Evolutionary conservation across 2,113 vertebrate genomes (phyloP), one percentile per base, ranked within the genome.

Genomic region (Oreocharis arfaki): DNA sequence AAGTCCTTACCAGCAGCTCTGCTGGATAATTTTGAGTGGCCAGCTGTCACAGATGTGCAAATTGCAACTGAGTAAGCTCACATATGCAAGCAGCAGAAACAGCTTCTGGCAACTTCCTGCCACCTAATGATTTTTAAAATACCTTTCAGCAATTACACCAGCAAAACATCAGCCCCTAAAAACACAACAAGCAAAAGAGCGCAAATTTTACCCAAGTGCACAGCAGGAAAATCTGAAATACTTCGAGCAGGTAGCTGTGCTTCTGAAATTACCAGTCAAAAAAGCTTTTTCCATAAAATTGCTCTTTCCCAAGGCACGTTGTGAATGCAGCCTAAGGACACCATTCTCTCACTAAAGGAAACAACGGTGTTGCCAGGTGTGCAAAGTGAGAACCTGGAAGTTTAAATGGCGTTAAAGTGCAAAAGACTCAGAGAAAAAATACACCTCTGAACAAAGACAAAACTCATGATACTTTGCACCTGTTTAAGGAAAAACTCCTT

Each of bases 391-490:
- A 98, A 97, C 97, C 97, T 98, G 98, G 87, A 97, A 98, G 97
- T 96, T 97, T 94, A 95, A 98, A 97, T 37, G 56, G 98, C 98
- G 98, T 98, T 94, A 97, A 96, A 87, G 96, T 95, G 97, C 91
- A 97, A 98, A 98, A 87, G 90, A 97, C 93, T 80, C 71, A 71
- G 96, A 98, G 93, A 86, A 97, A 97, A 97, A 97, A 93, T 97
- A 95, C 96, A 80, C 82, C 95, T 97, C 91, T 78, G 83, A 94
- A 96, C 96, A 96, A 96, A 95, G 95, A 80, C 95, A 92, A 86
- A 96, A 64, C 63, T 97, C 97, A 97, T 97, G 93, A 96, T 97
- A 97, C 98, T 98, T 99, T 97, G 96, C 98, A 98, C 98, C 98
- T 98, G 97, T 98, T 98, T 98, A 98, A 96, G 97, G 95, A n/a